A percentile compares a stretch with the other conserved stretches of the same genome.
These are phyloP conservation scores for Rafetus swinhoei DNA, from an alignment of 2,113 vertebrate species.

Conservation along the genomic window DNA sequence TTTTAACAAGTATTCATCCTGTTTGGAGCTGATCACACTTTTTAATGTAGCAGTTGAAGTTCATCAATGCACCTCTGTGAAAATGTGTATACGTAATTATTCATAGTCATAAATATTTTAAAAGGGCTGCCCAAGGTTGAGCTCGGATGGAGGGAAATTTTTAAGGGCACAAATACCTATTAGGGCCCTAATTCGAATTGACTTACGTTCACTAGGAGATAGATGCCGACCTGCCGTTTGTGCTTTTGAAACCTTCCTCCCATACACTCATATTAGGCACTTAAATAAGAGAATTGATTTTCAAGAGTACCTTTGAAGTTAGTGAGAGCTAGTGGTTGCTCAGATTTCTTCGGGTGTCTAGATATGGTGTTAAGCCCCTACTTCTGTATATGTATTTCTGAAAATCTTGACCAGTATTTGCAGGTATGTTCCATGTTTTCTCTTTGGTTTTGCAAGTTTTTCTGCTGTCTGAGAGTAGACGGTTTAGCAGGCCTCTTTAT, in stretches of 20 bases:
- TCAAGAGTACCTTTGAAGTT: conserved; percentile 49
- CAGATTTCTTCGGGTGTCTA: not conserved
- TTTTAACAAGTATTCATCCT: not conserved
- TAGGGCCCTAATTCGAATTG: not conserved
- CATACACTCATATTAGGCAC: conserved; percentile 5
- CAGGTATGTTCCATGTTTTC: not conserved
- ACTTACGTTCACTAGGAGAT: not conserved
- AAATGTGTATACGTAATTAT: conserved; percentile 8
- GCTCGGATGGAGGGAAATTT: not conserved
- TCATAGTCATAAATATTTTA: not conserved
- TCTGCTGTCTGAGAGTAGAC: not conserved
- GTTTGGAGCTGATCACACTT: not conserved
- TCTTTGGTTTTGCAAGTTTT: not conserved
- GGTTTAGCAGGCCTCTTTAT: not conserved
- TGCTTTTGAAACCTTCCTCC: not conserved
- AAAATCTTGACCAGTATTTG: not conserved
- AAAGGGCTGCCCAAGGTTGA: not conserved
- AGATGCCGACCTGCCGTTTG: not conserved
- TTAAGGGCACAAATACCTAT: not conserved
- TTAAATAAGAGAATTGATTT: conserved; percentile 42
- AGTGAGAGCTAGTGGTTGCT: conserved; percentile 34
- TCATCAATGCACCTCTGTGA: not conserved
- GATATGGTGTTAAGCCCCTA: not conserved
- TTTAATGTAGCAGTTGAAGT: not conserved
- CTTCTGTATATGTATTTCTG: not conserved